Conservation (phyloP, 2,113 vertebrate species). For the Muscicapa adusta region DNA sequence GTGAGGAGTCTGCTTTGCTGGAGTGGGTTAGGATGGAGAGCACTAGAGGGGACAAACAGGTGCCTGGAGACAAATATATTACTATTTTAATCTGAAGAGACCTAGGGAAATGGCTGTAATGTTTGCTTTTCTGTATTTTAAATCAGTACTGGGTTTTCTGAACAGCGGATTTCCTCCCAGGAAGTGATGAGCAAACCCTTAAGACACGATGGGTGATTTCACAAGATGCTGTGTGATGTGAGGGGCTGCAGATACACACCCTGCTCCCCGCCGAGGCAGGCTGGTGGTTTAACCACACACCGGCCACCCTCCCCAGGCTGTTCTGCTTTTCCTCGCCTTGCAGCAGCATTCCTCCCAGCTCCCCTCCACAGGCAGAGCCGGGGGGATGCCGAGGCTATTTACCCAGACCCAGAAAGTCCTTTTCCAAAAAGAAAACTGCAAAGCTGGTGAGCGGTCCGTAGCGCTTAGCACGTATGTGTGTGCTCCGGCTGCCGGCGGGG, state of each 20-base stretch:
- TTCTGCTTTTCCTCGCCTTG: neutral
- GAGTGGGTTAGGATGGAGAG: neutral
- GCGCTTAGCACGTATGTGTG: fast-evolving
- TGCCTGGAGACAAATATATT: neutral
- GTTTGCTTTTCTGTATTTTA: neutral
- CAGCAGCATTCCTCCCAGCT: neutral
- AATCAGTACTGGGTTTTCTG: neutral
- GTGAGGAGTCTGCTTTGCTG: neutral
- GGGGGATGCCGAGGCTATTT: neutral
- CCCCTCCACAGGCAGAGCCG: neutral
- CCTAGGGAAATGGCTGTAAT: neutral
- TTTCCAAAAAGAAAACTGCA: neutral
- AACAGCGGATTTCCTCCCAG: neutral
- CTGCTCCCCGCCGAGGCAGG: fast-evolving
- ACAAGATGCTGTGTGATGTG: fast-evolving
- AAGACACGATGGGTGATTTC: neutral
- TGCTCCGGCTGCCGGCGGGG: neutral
- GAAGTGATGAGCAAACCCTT: neutral
- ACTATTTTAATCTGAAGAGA: neutral
- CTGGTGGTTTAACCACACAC: neutral
- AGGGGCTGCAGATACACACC: neutral
- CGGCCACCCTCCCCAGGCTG: neutral
- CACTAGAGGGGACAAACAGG: neutral
- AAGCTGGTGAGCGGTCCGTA: neutral
- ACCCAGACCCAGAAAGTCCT: neutral